phyloP scores from a whole-genome alignment of 2,888 invertebrate species.

The Protodeltote pygarga region DNA sequence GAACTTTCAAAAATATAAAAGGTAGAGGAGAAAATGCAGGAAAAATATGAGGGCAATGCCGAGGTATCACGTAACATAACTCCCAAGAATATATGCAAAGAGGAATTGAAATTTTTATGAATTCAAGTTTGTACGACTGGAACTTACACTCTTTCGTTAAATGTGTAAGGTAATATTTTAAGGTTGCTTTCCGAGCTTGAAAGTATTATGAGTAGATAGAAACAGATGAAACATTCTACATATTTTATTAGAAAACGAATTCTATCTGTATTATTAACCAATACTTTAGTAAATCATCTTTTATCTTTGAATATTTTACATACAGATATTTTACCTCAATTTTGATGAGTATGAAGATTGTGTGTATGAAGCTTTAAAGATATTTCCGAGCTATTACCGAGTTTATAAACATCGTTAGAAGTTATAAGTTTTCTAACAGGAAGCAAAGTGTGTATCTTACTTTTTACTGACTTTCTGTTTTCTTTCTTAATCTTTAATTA shows the following conservation, averaged over 20 bases:
- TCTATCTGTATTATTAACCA: too few relatives aligned
- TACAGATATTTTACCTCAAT: constrained; percentile 2
- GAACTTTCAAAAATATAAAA: constrained; percentile 16
- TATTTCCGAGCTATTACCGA: constrained; percentile 38
- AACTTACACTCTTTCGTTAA: not conserved
- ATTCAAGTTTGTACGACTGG: not conserved
- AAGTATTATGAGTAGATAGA: too few relatives aligned
- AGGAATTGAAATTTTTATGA: constrained; percentile 35
- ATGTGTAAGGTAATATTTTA: not conserved
- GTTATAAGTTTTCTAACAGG: constrained; percentile 25
- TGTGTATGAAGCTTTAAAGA: constrained; percentile 17
- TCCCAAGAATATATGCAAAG: constrained; percentile 16
- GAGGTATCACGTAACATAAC: constrained; percentile 24
- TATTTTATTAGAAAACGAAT: too few relatives aligned
- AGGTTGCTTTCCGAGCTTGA: too few relatives aligned
- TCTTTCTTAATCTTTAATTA: constrained; percentile 11
- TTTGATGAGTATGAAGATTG: constrained; percentile 23
- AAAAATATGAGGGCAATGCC: constrained; percentile 19
- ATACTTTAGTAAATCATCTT: constrained; percentile 7
- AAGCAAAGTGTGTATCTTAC: too few relatives aligned
- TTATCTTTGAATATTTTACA: constrained; percentile 13
- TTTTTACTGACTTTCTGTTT: too few relatives aligned
- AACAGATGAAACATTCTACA: too few relatives aligned
- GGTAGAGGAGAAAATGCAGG: constrained; percentile 11
- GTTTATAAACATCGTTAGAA: constrained; percentile 20